Base-by-base conservation (phyloP, 2,888 invertebrate genomes). In the Sesamia inferens region DNA sequence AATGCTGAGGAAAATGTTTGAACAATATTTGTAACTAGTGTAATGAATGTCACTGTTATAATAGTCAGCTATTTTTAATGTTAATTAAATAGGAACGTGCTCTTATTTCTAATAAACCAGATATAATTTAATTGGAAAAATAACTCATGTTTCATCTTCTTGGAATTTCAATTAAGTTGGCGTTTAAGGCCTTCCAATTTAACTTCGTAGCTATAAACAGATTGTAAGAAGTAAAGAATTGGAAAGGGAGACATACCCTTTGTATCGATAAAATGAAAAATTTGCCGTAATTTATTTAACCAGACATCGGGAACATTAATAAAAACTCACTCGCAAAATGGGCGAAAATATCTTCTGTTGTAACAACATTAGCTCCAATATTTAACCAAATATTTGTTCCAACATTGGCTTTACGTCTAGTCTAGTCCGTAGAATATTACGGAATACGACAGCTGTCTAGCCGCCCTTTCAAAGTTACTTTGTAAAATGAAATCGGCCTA, bases 401-500 rank as follows among this genome's bases (percentile, higher is more conserved):
- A 73, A 66, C 59, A 5, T 74, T 78, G 65, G 78, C 66, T 31
- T 69, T 58, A 66, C 65, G 77, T 76, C 71, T 67, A 71, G 73
- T 81, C 79, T 78, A 78, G 72, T 81, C 82, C 71, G 77, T 67
- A 77, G 80, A 86, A 78, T 83, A 87, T 79, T 83, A 82, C 78
- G 57, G 76, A 69, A 74, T 77, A 81, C 81, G 87, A 86, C 89
- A 89, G 87, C 88, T 86, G 85, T 84, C 85, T 86, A 83, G 81
- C 74, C 75, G 69, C 75, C 78, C 79, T 85, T 83, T 80, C 81
- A 84, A 87, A 89, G 90, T 90, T 90, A 93, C 93, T 93, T 91
- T 92, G 90, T 90, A 89, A 93, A 93, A 93, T 93, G 91, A 92
- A 93, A 92, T 91, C 92, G 90, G 89, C 88, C 88, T 86, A 88